Percentiles rank a stretch among this genome's conserved stretches.
These are phyloP conservation scores for Neoascia interrupta DNA, from an alignment of 2,888 invertebrate genomes.

Conservation along the genomic window DNA sequence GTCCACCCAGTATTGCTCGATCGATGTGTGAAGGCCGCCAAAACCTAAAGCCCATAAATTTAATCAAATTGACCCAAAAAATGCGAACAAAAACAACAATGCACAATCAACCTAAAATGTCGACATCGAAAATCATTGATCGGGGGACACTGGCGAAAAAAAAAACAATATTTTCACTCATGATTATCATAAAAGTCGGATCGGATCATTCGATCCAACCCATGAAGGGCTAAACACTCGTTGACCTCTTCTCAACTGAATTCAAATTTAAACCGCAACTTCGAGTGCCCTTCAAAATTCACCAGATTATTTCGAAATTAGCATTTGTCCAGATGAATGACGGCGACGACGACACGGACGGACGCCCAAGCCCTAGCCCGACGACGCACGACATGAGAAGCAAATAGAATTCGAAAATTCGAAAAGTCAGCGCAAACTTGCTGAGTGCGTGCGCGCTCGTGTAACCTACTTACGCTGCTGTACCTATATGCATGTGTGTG, in stretches of 20 bases:
- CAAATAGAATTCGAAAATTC: neutral
- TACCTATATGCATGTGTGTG: too few relatives aligned
- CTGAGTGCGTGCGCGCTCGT: neutral
- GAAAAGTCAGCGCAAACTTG: too few relatives aligned
- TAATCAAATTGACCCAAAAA: constrained; percentile 20
- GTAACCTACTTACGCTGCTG: neutral
- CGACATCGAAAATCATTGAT: constrained; percentile 19
- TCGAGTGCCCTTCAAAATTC: constrained; percentile 24
- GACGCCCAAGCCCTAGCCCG: too few relatives aligned
- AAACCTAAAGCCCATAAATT: neutral
- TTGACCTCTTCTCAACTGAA: constrained; percentile 26
- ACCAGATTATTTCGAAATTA: constrained; percentile 20
- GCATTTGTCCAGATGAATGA: too few relatives aligned
- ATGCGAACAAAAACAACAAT: neutral
- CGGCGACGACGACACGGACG: neutral
- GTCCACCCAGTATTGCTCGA: too few relatives aligned
- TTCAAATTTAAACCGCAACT: constrained; percentile 43
- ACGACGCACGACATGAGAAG: too few relatives aligned
- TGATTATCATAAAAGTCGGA: constrained; percentile 1
- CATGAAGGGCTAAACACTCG: constrained; percentile 24
- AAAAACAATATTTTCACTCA: neutral
- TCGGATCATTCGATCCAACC: neutral
- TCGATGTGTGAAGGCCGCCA: too few relatives aligned
- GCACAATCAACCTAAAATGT: neutral
- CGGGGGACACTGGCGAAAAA: neutral